Conservation (phyloP, 2,888 invertebrate species). For the Ypsolopha sequella region DNA sequence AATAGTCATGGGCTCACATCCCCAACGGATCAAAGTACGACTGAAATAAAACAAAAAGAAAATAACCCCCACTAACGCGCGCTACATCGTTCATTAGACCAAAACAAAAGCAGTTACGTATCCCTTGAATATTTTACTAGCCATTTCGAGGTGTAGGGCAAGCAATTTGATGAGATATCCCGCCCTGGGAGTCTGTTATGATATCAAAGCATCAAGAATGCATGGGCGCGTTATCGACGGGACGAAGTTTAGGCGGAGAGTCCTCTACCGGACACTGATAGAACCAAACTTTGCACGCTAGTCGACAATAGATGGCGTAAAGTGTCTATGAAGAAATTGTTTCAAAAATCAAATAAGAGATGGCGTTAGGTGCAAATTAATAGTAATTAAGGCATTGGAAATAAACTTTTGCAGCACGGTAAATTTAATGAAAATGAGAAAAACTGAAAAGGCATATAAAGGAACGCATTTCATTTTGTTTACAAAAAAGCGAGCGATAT, state of each 20-base stretch:
- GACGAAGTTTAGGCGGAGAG: slow-evolving; percentile 25
- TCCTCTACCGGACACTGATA: slow-evolving; percentile 28
- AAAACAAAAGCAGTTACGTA: slow-evolving; percentile 60
- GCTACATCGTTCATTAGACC: slow-evolving; percentile 47
- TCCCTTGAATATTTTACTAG: slow-evolving; percentile 55
- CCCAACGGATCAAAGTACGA: not conserved
- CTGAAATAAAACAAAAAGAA: not conserved
- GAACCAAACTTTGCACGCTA: slow-evolving; percentile 18
- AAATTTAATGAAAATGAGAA: no score
- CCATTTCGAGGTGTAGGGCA: slow-evolving; percentile 42
- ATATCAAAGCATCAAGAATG: slow-evolving; percentile 52
- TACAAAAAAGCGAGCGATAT: not conserved
- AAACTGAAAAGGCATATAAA: no score
- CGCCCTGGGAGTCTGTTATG: slow-evolving; percentile 48
- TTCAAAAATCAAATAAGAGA: not conserved
- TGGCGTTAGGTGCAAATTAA: no score
- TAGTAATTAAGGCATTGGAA: no score
- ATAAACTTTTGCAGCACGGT: no score
- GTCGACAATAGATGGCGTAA: slow-evolving; percentile 24
- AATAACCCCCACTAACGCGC: slow-evolving; percentile 6
- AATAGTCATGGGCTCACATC: not conserved
- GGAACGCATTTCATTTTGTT: no score
- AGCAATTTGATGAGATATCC: slow-evolving; percentile 54
- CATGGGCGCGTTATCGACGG: slow-evolving; percentile 49
- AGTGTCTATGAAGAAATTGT: not conserved